Conservation (phyloP, 2,888 invertebrate genomes). For the Volucella bombylans region DNA sequence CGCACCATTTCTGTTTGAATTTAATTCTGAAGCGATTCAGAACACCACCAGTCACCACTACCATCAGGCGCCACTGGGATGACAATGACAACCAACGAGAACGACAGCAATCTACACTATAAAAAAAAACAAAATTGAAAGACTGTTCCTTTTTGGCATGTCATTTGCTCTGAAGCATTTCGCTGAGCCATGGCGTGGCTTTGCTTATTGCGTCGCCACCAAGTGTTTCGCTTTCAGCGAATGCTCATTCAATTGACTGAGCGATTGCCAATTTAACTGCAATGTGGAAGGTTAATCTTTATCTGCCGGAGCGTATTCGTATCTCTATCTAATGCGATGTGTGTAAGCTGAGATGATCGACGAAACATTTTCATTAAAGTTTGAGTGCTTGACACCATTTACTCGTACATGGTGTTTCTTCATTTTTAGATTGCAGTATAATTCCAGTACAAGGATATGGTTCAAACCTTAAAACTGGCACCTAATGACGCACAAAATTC, state of each 20-base stretch:
- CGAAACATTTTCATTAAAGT: neutral
- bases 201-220: neutral
- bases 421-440: neutral
- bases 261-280: neutral
- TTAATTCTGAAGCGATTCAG: slow-evolving; percentile 16
- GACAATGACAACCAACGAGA: no score
- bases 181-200: neutral
- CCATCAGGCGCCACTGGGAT: no score
- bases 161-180: slow-evolving; percentile 11
- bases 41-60: slow-evolving; percentile 3
- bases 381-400: slow-evolving; percentile 21
- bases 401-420: neutral
- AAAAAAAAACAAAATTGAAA: neutral
- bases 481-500: slow-evolving; percentile 13
- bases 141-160: slow-evolving; percentile 3
- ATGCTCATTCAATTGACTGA: slow-evolving; percentile 13
- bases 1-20: slow-evolving; percentile 42
- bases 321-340: slow-evolving; percentile 14
- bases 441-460: slow-evolving; percentile 6
- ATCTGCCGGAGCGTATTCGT: neutral
- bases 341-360: slow-evolving; percentile 21
- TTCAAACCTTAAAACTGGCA: neutral
- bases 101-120: neutral
- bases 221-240: neutral
- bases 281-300: slow-evolving; percentile 11